Evolutionary conservation across 2,113 vertebrate species (phyloP), one percentile per base, ranked within the genome.

Genomic region (Neogobius melanostomus): DNA sequence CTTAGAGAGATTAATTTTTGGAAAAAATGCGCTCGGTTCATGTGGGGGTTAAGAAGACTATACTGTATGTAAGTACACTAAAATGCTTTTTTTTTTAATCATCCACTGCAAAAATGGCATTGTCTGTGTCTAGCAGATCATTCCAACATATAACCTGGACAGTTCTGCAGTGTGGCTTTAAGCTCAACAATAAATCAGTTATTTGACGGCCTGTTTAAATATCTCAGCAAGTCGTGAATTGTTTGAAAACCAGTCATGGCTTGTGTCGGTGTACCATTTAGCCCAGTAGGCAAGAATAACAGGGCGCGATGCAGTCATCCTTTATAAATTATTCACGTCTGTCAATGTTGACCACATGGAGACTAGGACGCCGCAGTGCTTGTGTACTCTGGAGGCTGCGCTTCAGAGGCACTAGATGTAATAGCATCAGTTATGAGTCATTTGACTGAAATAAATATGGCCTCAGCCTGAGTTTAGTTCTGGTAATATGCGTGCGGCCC

Each of bases 301-400:
- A 61, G 12, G 36, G 42, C 59, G 9, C 14, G 42, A 61, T 61
- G 59, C 59, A 61, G 59, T 61, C 59, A 61, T 61, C 42, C 59
- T 61, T 60, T 61, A 61, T 61, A 61, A 61, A 61, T 61, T 43
- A 61, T 61, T 61, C 59, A 61, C 43, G 59, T 45, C 42, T 61
- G 59, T 61, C 59, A 61, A 45, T 61, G 59, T 42, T 61, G 59
- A 61, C 42, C 59, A 61, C 42, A 61, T 61, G 59, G 59, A 61
- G 42, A n/a, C 59, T 61, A 61, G 14, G 16, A 44, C 36, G 42
- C 57, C 14, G 36, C 52, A 53, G 28, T 51, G 49, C 49, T 11
- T 15, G 42, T 61, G 59, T 12, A 45, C 59, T 61, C 59, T 61
- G 42, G 59, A 61, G 59, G 36, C 36, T 42, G 17, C 11, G 28